Evolutionary conservation across 2,888 invertebrate genomes (phyloP).

Genomic region (Drosophila paramelanica): DNA sequence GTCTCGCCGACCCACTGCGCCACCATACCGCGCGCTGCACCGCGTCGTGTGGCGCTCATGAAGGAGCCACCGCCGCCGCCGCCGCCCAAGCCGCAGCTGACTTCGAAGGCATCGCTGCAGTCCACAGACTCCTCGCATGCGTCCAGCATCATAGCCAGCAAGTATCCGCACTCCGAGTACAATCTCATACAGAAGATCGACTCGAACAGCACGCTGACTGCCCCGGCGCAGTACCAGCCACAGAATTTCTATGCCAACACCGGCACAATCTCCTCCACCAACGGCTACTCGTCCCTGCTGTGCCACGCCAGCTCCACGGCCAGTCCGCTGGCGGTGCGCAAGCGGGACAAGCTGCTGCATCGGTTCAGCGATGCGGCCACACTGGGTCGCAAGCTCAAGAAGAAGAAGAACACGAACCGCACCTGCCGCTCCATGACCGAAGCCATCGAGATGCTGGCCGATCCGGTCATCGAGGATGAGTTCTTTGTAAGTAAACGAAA

Average conservation of each 20-base stretch:
- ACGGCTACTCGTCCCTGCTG: slow-evolving; percentile 73
- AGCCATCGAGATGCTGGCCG: slow-evolving; percentile 85
- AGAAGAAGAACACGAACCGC: slow-evolving; percentile 84
- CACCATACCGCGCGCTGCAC: slow-evolving; percentile 83
- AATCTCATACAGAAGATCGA: slow-evolving; percentile 84
- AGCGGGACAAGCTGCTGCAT: slow-evolving; percentile 84
- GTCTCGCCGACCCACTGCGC: slow-evolving; percentile 69
- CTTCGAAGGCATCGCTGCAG: slow-evolving; percentile 75
- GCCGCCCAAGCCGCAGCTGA: slow-evolving; percentile 79
- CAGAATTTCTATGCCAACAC: slow-evolving; percentile 83
- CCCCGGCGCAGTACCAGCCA: slow-evolving; percentile 78
- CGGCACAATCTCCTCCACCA: slow-evolving; percentile 69
- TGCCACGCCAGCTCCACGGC: slow-evolving; percentile 83
- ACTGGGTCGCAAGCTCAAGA: slow-evolving; percentile 84
- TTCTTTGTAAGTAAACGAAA: slow-evolving; percentile 83
- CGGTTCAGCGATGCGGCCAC: slow-evolving; percentile 85
- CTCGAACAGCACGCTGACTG: slow-evolving; percentile 79
- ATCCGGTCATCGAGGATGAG: slow-evolving; percentile 85
- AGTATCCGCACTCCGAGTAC: slow-evolving; percentile 83
- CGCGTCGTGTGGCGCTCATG: slow-evolving; percentile 83
- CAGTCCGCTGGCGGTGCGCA: slow-evolving; percentile 83
- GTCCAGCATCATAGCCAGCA: slow-evolving; percentile 78
- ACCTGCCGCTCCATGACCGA: slow-evolving; percentile 85
- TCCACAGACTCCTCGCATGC: slow-evolving; percentile 65
- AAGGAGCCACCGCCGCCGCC: slow-evolving; percentile 84